Evolutionary conservation across 2,113 vertebrate species (phyloP), one percentile per base, ranked within the genome.

Genomic region (Thalassarche chlororhynchos): DNA sequence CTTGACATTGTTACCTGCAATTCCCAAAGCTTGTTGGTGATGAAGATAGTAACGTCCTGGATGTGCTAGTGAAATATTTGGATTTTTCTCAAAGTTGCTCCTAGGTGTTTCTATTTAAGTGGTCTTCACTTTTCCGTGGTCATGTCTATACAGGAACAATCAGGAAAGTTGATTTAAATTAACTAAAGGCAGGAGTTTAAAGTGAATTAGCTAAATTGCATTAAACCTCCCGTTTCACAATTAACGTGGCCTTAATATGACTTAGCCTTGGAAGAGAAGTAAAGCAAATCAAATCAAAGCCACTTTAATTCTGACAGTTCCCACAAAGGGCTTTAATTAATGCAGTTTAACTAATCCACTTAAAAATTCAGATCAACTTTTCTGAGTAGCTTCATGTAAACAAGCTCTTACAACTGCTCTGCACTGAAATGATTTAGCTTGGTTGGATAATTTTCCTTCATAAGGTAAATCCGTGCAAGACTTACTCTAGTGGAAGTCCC

Each of bases 211-310:
- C 26, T 66, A 91, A 97, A 97, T 88, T 94, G 68, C 71, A 95
- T 95, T 95, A 96, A 92, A 92, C 42, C 32, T 91, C 60, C 58
- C 0, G 0, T 90, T 97, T 90, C 66, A 84, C 93, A 93, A 86
- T 92, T 94, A 80, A 97, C 88, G 79, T 84, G 71, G 82, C 60
- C 55, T 88, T 92, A 96, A 93, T 94, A 84, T 90, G 83, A 88
- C 90, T 96, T 97, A 94, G 85, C 71, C 68, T 85, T 94, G 82
- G 79, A 97, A 96, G 14, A 93, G 71, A 86, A 86, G 96, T 94
- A 94, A 97, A 85, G 44, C 89, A 94, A 96, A 97, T 97, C 74
- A 97, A 96, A 91, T 96, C 87, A 96, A 91, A 96, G 52, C 65
- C 66, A 72, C 82, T 96, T 82, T 85, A 87, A 87, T 94, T 94